Evolutionary conservation across 2,797 vertebrate species (phyloP).

Genomic region (Eupleurogrammus muticus): DNA sequence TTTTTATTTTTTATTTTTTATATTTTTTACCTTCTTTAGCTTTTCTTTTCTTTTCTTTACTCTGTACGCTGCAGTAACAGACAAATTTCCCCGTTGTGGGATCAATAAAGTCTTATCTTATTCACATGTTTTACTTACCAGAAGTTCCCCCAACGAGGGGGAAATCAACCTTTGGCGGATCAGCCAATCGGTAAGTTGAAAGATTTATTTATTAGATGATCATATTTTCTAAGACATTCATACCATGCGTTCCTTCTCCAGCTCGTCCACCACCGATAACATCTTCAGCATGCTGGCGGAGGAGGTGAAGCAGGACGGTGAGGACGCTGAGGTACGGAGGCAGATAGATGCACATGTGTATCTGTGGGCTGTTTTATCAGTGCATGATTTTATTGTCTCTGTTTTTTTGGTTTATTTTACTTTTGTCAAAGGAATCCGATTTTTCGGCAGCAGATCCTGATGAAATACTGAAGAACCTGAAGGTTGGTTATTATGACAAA

Average conservation of each 20-base stretch:
- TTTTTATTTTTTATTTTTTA: too few species aligned
- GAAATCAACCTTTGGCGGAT: conserved; percentile 30
- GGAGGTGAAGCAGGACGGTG: conserved; percentile 68
- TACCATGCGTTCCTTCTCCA: conserved; percentile 55
- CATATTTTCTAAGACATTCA: neutral
- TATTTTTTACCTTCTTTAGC: too few species aligned
- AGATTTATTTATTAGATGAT: neutral
- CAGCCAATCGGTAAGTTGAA: conserved; percentile 48
- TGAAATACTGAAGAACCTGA: conserved; percentile 84
- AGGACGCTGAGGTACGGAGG: conserved; percentile 79
- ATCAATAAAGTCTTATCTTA: too few species aligned
- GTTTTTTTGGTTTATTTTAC: conserved; percentile 3
- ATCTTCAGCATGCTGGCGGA: conserved; percentile 82
- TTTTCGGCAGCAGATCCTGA: conserved; percentile 83
- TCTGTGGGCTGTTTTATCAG: neutral
- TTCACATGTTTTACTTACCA: conserved; percentile 29
- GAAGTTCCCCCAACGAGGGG: conserved; percentile 34
- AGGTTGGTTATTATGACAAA: conserved; percentile 71
- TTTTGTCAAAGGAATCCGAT: conserved; percentile 81
- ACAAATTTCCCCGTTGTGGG: too few species aligned
- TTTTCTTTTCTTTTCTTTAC: too few species aligned
- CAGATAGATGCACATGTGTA: neutral
- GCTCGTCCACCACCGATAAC: conserved; percentile 80
- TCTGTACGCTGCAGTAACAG: too few species aligned
- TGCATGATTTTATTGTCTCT: neutral